Conservation (phyloP, 53 echinoderm and acorn worm species). For the Antedon mediterranea region DNA sequence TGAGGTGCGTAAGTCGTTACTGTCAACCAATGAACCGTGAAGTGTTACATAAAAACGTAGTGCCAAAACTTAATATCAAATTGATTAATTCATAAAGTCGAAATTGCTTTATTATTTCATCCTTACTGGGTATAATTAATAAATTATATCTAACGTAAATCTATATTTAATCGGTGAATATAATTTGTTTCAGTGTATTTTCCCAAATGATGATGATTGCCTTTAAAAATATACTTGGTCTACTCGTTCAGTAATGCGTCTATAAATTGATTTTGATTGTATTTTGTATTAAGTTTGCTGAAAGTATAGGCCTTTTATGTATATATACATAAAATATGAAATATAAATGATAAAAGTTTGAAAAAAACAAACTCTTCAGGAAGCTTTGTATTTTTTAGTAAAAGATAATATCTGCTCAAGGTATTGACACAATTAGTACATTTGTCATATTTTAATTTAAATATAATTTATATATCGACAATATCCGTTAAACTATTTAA, state of each 20-base stretch:
- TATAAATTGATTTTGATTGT: neutral
- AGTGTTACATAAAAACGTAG: neutral
- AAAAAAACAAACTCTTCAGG: neutral
- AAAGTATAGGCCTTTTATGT: too few relatives aligned
- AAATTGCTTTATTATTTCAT: neutral
- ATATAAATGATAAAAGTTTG: too few relatives aligned
- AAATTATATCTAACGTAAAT: neutral
- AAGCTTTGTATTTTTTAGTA: neutral
- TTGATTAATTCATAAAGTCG: neutral
- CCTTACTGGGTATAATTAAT: neutral
- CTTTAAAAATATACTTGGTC: too few relatives aligned
- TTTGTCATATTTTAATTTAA: too few relatives aligned
- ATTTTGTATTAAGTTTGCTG: too few relatives aligned
- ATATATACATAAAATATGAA: too few relatives aligned
- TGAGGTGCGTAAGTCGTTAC: neutral
- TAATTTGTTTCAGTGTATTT: neutral
- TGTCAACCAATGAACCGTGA: neutral
- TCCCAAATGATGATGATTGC: neutral
- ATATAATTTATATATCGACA: too few relatives aligned
- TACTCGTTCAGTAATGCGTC: too few relatives aligned
- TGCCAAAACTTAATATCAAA: neutral
- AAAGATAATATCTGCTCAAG: neutral
- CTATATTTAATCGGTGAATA: neutral
- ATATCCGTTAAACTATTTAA: too few relatives aligned
- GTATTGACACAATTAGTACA: too few relatives aligned